These are phyloP conservation scores for Forpus xanthops DNA, from an alignment of 2,797 vertebrate species.

Conservation along the genomic window DNA sequence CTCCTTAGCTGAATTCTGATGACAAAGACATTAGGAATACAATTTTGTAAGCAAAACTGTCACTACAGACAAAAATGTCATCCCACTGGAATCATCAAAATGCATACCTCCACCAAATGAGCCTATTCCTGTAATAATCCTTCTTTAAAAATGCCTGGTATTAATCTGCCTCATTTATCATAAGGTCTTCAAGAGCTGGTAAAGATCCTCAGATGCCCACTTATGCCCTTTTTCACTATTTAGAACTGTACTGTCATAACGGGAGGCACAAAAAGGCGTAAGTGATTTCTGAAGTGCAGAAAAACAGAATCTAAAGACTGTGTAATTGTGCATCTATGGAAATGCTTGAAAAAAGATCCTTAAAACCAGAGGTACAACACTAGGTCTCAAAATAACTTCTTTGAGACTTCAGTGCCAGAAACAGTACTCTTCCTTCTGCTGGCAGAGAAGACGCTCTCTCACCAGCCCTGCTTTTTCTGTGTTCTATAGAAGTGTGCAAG, in stretches of 20 bases:
- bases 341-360: not conserved
- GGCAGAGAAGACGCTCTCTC: not conserved
- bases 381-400: not conserved
- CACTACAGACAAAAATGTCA: constrained; percentile 9
- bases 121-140: not conserved
- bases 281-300: not conserved
- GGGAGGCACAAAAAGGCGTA: not conserved
- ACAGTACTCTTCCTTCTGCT: not conserved
- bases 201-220: not conserved
- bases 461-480: not conserved
- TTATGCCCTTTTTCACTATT: not conserved
- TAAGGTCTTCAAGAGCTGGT: not conserved
- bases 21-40: not conserved
- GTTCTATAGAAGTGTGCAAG: not conserved
- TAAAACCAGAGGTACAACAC: not conserved
- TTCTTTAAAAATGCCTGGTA: not conserved
- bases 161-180: not conserved
- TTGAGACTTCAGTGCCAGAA: not conserved
- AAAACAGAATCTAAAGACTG: not conserved
- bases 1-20: constrained; percentile 8
- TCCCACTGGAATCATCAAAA: not conserved
- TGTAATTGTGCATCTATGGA: not conserved
- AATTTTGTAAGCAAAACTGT: constrained; percentile 5
- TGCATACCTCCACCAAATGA: not conserved
- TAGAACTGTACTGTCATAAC: not conserved